Evolutionary conservation across 2,888 invertebrate genomes (phyloP), one percentile per base, ranked within the genome.

Genomic region (Xylocampa areola): DNA sequence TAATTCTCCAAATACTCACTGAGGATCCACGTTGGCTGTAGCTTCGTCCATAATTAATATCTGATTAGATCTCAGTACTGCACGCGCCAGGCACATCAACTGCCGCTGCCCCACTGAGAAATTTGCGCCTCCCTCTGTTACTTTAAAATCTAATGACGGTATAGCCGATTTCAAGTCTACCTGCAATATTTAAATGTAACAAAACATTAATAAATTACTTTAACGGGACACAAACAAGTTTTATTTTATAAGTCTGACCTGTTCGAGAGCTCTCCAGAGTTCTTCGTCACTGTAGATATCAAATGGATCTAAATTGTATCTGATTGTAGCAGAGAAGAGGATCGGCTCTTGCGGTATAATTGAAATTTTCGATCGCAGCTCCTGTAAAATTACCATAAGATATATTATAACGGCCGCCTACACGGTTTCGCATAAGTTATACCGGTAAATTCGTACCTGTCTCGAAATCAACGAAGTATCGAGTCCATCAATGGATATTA

Each of bases 21-120:
- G 97, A 27, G 97, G 97, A 91, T 98, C 98, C 2, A 98, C 98
- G 83, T 98, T 98, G 2, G 98, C 98, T 0, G 98, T 98, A 3
- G 98, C 98, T 91, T 98, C 98, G 82, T 98, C 98, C 91, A 98
- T 95, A 75, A 98, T 96, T 8, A 98, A 92, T 75, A 98, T 96
- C 79, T 95, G 96, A 86, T 98, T 98, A 68, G 97, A 96, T 47
- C 97, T 94, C 5, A 98, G 94, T 75, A 98, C 96, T 4, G 98
- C 98, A 52, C 98, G 94, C 0, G 98, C 98, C 62, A 98, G 91
- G 81, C 98, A 98, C 73, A 98, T 96, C 49, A 98, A 88, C 84
- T 98, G 98, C 17, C 98, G 94, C 85, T 98, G 98, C 0, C 98
- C 98, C 8, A 98, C 97, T 59, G 98, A 98, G 82, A 98, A 97